Base-by-base conservation (phyloP, 2,888 invertebrate genomes). In the Tachina fera region DNA sequence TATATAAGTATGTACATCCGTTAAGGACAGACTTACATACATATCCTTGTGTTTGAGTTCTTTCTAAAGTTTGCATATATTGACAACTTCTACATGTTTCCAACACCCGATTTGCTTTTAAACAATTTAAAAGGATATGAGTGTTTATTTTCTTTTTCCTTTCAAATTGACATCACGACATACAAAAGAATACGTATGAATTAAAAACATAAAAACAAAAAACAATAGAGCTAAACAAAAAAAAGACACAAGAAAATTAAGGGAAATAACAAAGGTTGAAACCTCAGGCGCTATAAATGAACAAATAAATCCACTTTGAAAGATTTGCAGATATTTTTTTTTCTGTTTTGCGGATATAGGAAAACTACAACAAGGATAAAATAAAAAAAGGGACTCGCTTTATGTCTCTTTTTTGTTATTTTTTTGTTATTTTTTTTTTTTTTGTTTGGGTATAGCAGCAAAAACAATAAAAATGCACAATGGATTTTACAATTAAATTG, bases 261-360 rank as follows among this genome's bases (percentile, higher is more conserved):
- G 51, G 58, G 31, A 68, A 82, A 79, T 79, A 71, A 79, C 85
- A 82, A 82, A 83, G 83, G 76, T 83, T 77, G 58, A 19, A 76
- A 63, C 83, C 83, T 67, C 56, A 76, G 79, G 83, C 83, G 49
- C 22, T 72, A 58, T 43, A 83, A 79, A 70, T 45, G 79, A 79
- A 79, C 72, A 81, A 81, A 77, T 51, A 85, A 85, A 75, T 79
- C 77, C 51, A 72, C 47, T 77, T 77, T 70, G 67, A 68, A 77
- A 68, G 45, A 19, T 60, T 72, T 71, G 63, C 19, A 22, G 16
- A 22, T 31, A 31, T 47, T 47, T 11, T 79, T 19, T 67, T 56
- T 45, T 58, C 47, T 39, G 31, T n/a, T 51, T 53, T 53, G 19
- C 31, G 19, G 11, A 22, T 45, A 14, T 47, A 60, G 72, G 39